Evolutionary conservation across 30 jellyfish, hydroid and myxozoan species (phyloP).

Genomic region (Cassiopea andromeda): DNA sequence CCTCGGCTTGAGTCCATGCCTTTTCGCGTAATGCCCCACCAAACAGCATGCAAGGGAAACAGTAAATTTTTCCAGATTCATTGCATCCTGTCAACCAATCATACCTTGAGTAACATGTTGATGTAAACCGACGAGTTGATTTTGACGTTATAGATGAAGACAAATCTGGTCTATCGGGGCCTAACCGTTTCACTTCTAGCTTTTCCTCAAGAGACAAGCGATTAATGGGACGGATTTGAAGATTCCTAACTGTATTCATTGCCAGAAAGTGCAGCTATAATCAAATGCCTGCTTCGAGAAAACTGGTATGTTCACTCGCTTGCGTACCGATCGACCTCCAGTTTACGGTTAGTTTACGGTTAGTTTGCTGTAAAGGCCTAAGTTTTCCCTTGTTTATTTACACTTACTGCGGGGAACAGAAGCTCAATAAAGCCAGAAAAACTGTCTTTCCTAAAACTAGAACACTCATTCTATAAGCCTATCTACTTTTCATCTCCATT

Average conservation of each 20-base stretch:
- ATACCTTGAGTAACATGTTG: conserved; percentile 38
- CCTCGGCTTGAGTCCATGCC: conserved; percentile 51
- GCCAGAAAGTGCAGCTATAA: neutral
- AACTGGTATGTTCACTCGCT: neutral
- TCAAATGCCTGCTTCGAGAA: neutral
- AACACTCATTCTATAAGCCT: too few species aligned
- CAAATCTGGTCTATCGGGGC: conserved; percentile 59
- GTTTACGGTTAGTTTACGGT: too few species aligned
- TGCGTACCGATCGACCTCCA: neutral
- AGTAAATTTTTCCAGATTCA: conserved; percentile 33
- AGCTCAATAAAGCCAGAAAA: too few species aligned
- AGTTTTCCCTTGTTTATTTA: too few species aligned
- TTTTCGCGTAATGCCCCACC: conserved; percentile 37
- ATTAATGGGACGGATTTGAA: conserved; percentile 19
- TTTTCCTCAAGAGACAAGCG: conserved; percentile 37
- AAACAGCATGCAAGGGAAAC: conserved; percentile 55
- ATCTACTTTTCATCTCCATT: too few species aligned
- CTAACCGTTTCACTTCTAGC: conserved; percentile 39
- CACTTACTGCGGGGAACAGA: too few species aligned
- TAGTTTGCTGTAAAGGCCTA: too few species aligned
- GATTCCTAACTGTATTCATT: conserved; percentile 23
- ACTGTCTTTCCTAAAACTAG: too few species aligned
- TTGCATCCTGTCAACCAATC: conserved; percentile 64
- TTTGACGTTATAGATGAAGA: neutral
- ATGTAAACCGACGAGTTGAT: conserved; percentile 36